Conservation (phyloP, 2,113 vertebrate genomes). For the Peucedramus taeniatus region DNA sequence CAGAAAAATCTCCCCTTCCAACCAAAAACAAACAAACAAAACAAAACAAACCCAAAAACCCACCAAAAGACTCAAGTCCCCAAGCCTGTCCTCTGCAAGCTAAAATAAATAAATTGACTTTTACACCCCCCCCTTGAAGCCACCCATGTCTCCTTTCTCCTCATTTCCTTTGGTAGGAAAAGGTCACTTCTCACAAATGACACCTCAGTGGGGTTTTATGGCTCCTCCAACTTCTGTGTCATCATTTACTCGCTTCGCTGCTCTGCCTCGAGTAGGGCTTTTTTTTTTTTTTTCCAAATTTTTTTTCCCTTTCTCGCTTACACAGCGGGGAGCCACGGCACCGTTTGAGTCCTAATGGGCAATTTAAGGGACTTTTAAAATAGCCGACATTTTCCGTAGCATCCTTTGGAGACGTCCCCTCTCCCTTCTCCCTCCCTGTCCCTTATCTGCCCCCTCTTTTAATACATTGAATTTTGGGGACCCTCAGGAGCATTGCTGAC, state of each 20-base stretch:
- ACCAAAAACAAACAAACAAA: not conserved
- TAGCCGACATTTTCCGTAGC: not conserved
- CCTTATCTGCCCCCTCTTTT: not conserved
- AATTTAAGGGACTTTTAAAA: not conserved
- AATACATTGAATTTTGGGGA: not conserved
- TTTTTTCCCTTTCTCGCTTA: not conserved
- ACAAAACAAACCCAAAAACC: not conserved
- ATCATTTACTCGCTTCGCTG: conserved; percentile 40
- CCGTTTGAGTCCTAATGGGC: not conserved
- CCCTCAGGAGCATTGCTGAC: not conserved
- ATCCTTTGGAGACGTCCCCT: not conserved
- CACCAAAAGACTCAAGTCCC: not conserved
- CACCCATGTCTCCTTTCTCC: not conserved
- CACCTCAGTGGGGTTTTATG: conserved; percentile 48
- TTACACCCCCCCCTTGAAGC: not conserved
- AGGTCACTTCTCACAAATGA: conserved; percentile 53
- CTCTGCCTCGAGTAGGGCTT: not conserved
- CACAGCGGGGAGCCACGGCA: not conserved
- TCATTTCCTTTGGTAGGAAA: conserved; percentile 7
- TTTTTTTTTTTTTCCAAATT: not conserved
- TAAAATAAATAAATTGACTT: conserved; percentile 28
- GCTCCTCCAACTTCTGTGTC: conserved; percentile 24
- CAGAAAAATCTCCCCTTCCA: not conserved
- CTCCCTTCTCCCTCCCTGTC: not conserved
- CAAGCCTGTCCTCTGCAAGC: not conserved